These are phyloP conservation scores for Sarotherodon lohbergeri DNA, from an alignment of 2,113 vertebrate genomes.

Conservation along the genomic window DNA sequence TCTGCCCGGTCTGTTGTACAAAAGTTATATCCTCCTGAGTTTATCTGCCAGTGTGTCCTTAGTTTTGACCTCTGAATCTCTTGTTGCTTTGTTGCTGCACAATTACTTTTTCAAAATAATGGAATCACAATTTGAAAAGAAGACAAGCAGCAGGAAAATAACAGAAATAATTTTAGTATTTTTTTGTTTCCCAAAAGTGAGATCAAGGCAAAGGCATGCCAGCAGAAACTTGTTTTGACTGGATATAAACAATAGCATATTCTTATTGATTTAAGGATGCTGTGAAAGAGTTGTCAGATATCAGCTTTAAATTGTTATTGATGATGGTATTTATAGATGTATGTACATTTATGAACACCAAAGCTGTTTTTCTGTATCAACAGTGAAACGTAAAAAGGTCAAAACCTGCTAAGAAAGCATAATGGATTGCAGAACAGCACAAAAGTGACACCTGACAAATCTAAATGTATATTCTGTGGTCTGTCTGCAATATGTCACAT, in stretches of 20 bases:
- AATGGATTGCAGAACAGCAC: conserved; percentile 19
- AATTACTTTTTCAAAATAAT: background rate
- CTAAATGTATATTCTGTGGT: conserved; percentile 17
- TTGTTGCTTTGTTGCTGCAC: background rate
- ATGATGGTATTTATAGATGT: background rate
- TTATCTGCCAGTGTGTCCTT: background rate
- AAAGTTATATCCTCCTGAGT: background rate
- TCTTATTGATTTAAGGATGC: background rate
- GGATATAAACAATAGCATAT: background rate
- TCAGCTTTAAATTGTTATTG: background rate
- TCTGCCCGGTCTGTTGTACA: background rate
- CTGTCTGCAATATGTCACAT: conserved; percentile 47
- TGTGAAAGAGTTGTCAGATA: background rate
- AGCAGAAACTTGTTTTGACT: background rate
- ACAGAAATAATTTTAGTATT: background rate
- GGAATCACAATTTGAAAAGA: background rate
- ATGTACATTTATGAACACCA: background rate
- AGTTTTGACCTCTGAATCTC: background rate
- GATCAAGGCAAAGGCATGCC: background rate
- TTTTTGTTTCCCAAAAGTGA: background rate
- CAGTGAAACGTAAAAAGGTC: background rate
- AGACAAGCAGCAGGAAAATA: background rate
- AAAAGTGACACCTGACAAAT: conserved; percentile 51
- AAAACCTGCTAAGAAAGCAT: conserved; percentile 10
- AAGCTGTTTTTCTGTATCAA: background rate